Evolutionary conservation across 2,113 vertebrate genomes (phyloP).

Genomic region (Microcebus lehilahytsara): DNA sequence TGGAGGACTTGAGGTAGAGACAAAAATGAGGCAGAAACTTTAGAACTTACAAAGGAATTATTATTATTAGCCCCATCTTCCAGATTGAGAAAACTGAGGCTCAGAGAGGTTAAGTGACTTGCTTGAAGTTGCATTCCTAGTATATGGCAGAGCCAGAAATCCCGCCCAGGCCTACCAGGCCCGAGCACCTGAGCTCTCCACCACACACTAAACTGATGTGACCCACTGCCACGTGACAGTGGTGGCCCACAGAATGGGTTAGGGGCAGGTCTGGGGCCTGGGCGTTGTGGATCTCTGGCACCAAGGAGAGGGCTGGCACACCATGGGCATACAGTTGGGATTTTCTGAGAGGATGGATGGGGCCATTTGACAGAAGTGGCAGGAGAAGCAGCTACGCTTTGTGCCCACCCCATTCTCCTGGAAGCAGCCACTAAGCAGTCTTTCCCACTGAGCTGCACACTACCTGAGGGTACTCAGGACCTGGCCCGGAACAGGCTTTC

Average conservation of each 20-base stretch:
- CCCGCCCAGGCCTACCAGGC: background rate
- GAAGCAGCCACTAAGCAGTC: background rate
- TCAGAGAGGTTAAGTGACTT: background rate
- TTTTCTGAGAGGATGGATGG: background rate
- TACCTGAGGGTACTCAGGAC: background rate
- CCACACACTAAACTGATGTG: background rate
- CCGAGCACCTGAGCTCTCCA: background rate
- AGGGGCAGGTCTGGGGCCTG: background rate
- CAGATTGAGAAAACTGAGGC: background rate
- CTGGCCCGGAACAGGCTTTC: background rate
- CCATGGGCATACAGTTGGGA: background rate
- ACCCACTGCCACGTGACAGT: background rate
- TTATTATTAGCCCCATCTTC: background rate
- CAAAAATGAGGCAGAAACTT: conserved; percentile 31
- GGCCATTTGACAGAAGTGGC: background rate
- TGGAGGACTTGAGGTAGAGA: background rate
- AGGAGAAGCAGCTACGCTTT: background rate
- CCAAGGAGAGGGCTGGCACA: background rate
- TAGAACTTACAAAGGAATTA: background rate
- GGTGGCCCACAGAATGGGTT: background rate
- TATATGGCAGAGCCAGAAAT: background rate
- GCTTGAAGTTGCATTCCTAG: background rate
- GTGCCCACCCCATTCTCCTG: background rate
- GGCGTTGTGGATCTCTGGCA: background rate
- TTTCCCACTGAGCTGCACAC: background rate